Percentiles rank a stretch among this genome's conserved stretches.
Conservation (phyloP, 2,797 vertebrate genomes). For the Momotus momota region DNA sequence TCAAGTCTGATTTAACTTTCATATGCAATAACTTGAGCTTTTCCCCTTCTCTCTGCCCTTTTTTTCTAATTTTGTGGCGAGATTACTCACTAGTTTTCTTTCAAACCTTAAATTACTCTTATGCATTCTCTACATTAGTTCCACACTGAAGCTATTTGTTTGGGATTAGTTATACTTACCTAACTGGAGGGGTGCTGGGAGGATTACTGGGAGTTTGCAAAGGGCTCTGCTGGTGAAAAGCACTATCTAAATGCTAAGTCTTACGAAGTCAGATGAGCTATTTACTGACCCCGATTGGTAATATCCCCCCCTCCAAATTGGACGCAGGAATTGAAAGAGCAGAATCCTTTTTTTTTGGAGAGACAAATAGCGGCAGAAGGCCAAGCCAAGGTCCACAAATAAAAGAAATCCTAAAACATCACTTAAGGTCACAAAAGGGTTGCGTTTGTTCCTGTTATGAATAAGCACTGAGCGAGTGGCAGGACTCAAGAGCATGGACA, state of each 20-base stretch:
- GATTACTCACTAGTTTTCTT: slow-evolving; percentile 50
- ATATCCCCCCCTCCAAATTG: slow-evolving; percentile 55
- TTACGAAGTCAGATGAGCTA: slow-evolving; percentile 75
- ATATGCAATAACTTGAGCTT: background rate
- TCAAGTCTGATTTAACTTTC: slow-evolving; percentile 11
- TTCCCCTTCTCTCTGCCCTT: slow-evolving; percentile 1
- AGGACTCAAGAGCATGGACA: background rate
- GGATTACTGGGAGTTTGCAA: slow-evolving; percentile 59
- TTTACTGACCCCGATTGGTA: slow-evolving; percentile 70
- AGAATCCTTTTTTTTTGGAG: slow-evolving; percentile 66
- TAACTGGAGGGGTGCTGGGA: slow-evolving; percentile 19
- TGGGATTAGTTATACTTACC: slow-evolving; percentile 68
- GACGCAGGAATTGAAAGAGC: slow-evolving; percentile 65
- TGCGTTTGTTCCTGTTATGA: background rate
- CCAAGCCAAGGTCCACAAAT: slow-evolving; percentile 64
- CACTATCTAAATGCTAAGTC: slow-evolving; percentile 69
- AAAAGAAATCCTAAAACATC: slow-evolving; percentile 59
- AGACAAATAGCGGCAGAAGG: slow-evolving; percentile 62
- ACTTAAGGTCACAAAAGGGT: slow-evolving; percentile 54
- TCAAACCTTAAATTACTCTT: slow-evolving; percentile 59
- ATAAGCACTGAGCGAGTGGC: accelerated
- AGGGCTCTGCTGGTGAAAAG: slow-evolving; percentile 60
- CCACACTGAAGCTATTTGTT: slow-evolving; percentile 65
- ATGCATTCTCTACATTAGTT: slow-evolving; percentile 49
- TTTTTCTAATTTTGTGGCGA: background rate